Percentiles rank a stretch among this genome's conserved stretches.
These are phyloP conservation scores for Drosophila fungiperda DNA, from an alignment of 2,888 invertebrate genomes.

Conservation along the genomic window DNA sequence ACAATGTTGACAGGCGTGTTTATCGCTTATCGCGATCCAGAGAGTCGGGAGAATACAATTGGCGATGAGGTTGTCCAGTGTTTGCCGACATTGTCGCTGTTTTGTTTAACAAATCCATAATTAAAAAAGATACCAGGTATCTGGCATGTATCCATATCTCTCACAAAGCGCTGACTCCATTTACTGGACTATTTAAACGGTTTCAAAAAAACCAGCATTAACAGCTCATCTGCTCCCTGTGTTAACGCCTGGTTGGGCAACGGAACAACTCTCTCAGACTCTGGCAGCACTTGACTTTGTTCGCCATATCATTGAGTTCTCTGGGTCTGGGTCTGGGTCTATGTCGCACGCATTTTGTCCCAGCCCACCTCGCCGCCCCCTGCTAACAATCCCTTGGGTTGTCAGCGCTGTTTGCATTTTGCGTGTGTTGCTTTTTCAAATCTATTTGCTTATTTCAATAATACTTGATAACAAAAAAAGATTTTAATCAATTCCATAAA, in stretches of 20 bases:
- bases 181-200: not conserved
- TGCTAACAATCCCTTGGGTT: conserved; percentile 32
- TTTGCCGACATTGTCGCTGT: conserved; percentile 49
- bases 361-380: not conserved
- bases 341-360: conserved; percentile 14
- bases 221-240: conserved; percentile 15
- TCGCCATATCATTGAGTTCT: conserved; percentile 59
- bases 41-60: conserved; percentile 43
- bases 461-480: conserved; percentile 29
- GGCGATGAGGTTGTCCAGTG: conserved; percentile 44
- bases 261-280: not conserved
- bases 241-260: conserved; percentile 6
- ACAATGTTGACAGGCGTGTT: conserved; percentile 65
- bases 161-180: not conserved
- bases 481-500: conserved; percentile 32
- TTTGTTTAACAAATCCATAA: conserved; percentile 73
- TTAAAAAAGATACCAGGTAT: conserved; percentile 61
- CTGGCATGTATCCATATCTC: not conserved
- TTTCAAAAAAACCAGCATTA: not conserved
- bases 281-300: conserved; percentile 70
- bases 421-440: conserved; percentile 35
- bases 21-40: conserved; percentile 67
- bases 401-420: conserved; percentile 17
- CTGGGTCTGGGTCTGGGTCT: conserved; percentile 14
- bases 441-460: conserved; percentile 51